Base-by-base conservation (phyloP, 1,140 invertebrate species). In the Lithobius niger region DNA sequence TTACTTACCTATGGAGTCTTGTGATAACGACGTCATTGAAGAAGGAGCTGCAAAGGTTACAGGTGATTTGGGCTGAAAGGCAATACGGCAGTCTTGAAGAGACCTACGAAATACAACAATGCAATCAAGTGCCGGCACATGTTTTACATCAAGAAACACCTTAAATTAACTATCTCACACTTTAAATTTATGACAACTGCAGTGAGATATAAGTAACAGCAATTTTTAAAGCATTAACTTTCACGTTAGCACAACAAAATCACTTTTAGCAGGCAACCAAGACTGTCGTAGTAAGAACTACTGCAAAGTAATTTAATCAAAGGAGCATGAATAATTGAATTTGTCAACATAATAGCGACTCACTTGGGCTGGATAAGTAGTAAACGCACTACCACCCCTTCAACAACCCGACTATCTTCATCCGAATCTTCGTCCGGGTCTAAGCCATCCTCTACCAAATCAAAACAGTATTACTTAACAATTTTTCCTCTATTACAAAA, bases 281-380 rank as follows among this genome's bases (percentile, higher is more conserved):
- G n/a, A n/a, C n/a, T n/a, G n/a, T n/a, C n/a, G n/a, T n/a, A n/a
- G n/a, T n/a, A n/a, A n/a, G n/a, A n/a, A n/a, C n/a, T n/a, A n/a
- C n/a, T n/a, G n/a, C n/a, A n/a, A n/a, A n/a, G n/a, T n/a, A n/a
- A n/a, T n/a, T n/a, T n/a, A n/a, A n/a, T n/a, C n/a, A n/a, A n/a
- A n/a, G n/a, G n/a, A n/a, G n/a, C n/a, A n/a, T n/a, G n/a, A n/a
- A n/a, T n/a, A n/a, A n/a, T n/a, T n/a, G n/a, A n/a, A n/a, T n/a
- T n/a, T n/a, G n/a, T n/a, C n/a, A n/a, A n/a, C n/a, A n/a, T n/a
- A n/a, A n/a, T n/a, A n/a, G n/a, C n/a, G 22, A 6, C 43, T 45
- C 62, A 72, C 69, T 89, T 92, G 2, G 88, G 86, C 67, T 93
- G 88, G 44, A 94, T 82, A 44, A 90, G 76, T 70, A 84, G 87